Base-by-base conservation (phyloP, 2,113 vertebrate species). In the Pagrus major region DNA sequence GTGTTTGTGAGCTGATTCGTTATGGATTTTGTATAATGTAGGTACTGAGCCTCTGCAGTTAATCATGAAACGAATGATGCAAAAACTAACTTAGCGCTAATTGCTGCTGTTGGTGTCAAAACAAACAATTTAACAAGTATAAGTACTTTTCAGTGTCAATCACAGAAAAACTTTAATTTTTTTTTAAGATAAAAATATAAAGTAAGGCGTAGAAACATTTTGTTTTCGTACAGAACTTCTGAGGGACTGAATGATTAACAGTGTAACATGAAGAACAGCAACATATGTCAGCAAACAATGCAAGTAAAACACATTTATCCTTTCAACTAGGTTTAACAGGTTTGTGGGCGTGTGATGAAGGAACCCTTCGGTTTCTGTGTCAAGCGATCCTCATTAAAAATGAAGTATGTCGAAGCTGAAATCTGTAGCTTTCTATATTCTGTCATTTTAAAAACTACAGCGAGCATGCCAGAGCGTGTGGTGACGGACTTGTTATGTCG, bases 31-130 rank as follows among this genome's bases (percentile, higher is more conserved):
- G 60, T 78, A 56, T 56, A 79, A 76, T 65, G 52, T 60, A 80
- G 47, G 60, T 68, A 47, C 35, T 52, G 37, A 37, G 49, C 9
- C 44, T 64, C 66, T 49, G 2, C 9, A 72, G 35, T 78, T 76
- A 76, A 74, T 88, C 67, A 82, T 9, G 18, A 51, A 76, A 82
- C 56, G 73, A 86, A 83, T 70, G 21, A 54, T 75, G 73, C 37
- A 37, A 25, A 47, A 71, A 52, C 44, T 23, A 82, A 76, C 9
- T 39, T 42, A 2, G 20, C 47, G n/a, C 61, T 72, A 64, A 86
- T 90, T 84, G 74, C 52, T 55, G 58, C 67, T 56, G 52, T 67
- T 55, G 67, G 65, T 76, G 31, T 44, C 35, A 49, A 55, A 44
- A 76, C 55, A 71, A 71, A 78, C 18, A 35, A 56, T 56, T 55